Base-by-base conservation (phyloP, 2,113 vertebrate species). In the Malurus alboscapulatus region DNA sequence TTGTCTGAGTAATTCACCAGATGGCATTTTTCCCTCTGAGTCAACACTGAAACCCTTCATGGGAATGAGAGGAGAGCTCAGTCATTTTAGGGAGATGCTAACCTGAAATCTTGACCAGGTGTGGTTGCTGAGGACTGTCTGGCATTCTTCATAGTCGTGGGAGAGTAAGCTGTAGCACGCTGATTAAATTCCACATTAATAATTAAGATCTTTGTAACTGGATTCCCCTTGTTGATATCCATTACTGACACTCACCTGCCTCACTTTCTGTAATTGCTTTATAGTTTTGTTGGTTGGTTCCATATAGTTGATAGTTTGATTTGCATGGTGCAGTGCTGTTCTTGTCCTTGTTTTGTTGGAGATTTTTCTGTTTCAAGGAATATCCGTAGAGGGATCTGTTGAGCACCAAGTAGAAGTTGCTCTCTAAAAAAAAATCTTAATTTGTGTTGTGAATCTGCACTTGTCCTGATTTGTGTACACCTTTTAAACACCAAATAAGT, bases 171-270 rank as follows among this genome's bases (percentile, higher is more conserved):
- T 89, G 47, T 81, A 71, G 32, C 24, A 3, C 0, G 6, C 48
- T 1, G 6, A 71, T 91, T 83, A 85, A 86, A 59, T 94, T 84
- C 50, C 88, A 7, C 34, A 24, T 95, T 93, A 95, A 95, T 93
- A 84, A 94, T 94, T 88, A 63, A 86, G 83, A 53, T 59, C 25
- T 81, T 84, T 80, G 85, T 83, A 93, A 88, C 32, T 38, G 30
- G 36, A 91, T 72, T 77, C 67, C 16, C 13, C 15, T 89, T 3
- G 2, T n/a, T 22, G 10, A 14, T 94, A 79, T 57, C 36, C 17
- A 14, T 80, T 83, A 38, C 47, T 71, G 87, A 38, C 22, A n/a
- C 9, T 45, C 2, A 3, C 51, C 47, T 69, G n/a, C 17, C 54
- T 90, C 63, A 12, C 40, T 50, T 77, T 59, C 54, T 32, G 63